Evolutionary conservation across 1,140 invertebrate species (phyloP), one percentile per base, ranked within the genome.

Genomic region (Rhagoletis pomonella): DNA sequence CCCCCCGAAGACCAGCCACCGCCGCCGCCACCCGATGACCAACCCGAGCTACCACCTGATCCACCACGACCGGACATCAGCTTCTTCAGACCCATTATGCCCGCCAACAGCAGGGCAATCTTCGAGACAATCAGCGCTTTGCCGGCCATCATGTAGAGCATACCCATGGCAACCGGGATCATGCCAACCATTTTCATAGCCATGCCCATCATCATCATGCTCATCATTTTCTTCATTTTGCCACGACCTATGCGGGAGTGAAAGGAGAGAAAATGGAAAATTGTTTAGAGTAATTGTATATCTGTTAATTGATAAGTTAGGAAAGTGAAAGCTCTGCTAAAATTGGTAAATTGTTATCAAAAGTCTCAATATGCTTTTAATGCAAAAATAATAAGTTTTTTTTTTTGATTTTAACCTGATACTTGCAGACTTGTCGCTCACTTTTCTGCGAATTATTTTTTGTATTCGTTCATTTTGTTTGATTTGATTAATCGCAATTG

Each of bases 181-280:
- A 96, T 93, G 0, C 96, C 95, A 0, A 95, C 96, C 94, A 96
- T 95, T 92, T 96, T 97, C 94, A 96, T 96, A 0, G 95, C 95
- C 87, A 96, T 94, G 0, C 96, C 96, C 95, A 96, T 96, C 95
- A 96, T 96, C 95, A 97, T 96, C 94, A 96, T 96, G 39, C 95
- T 95, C 95, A 97, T 96, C 96, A 97, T 97, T 88, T 96, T 96
- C 94, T 96, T 97, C 96, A 96, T 96, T 90, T 96, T 96, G 2
- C 96, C 95, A 88, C 95, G 94, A 89, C 96, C 95, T 96, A 93
- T 84, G 93, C 93, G 89, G 90, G 87, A 87, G 89, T 88, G 69
- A 89, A 65, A 69, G 86, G 58, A 84, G 50, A 19, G 58, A 73
- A 86, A 85, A 85, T n/a, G 12, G 44, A 86, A 69, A 59, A 73